Evolutionary conservation across 1,140 invertebrate species (phyloP).

Genomic region (Zaprionus inermis): DNA sequence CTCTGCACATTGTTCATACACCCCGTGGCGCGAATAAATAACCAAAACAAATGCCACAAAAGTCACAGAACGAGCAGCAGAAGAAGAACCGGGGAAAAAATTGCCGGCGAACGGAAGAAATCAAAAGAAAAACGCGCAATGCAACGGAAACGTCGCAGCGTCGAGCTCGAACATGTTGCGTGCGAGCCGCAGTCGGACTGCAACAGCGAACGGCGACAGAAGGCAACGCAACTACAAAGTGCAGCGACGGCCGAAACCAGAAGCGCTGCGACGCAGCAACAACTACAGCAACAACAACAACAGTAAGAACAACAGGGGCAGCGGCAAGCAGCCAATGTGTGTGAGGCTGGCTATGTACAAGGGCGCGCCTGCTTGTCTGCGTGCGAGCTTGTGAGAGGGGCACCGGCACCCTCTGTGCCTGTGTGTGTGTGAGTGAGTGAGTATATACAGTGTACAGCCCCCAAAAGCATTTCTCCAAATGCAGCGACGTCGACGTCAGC

Average conservation of each 20-base stretch:
- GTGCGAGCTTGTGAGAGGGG: slow-evolving; percentile 44
- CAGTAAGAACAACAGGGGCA: slow-evolving; percentile 17
- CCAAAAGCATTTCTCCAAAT: slow-evolving; percentile 77
- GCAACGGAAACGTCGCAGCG: slow-evolving; percentile 27
- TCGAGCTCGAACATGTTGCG: slow-evolving; percentile 38
- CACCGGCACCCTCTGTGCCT: slow-evolving; percentile 14
- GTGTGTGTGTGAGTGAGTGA: slow-evolving; percentile 21
- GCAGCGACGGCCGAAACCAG: slow-evolving; percentile 50
- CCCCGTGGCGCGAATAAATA: slow-evolving; percentile 50
- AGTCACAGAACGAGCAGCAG: slow-evolving; percentile 8
- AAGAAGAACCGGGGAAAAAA: slow-evolving; percentile 11
- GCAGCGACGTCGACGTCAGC: slow-evolving; percentile 60
- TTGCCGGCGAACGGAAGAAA: slow-evolving; percentile 26
- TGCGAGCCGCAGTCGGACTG: slow-evolving; percentile 40
- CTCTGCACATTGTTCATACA: slow-evolving; percentile 42
- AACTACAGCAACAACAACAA: slow-evolving; percentile 38
- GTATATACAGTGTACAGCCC: slow-evolving; percentile 59
- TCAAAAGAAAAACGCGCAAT: slow-evolving; percentile 22
- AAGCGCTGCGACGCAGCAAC: slow-evolving; percentile 20
- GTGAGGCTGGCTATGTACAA: slow-evolving; percentile 75
- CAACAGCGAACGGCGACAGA: slow-evolving; percentile 52
- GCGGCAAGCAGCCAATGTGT: slow-evolving; percentile 72
- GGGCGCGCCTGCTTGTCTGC: slow-evolving; percentile 54
- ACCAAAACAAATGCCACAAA: slow-evolving; percentile 66
- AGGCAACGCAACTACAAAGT: slow-evolving; percentile 55